phyloP scores from a whole-genome alignment of 2,113 vertebrate genomes.

The Rallus limicola region DNA sequence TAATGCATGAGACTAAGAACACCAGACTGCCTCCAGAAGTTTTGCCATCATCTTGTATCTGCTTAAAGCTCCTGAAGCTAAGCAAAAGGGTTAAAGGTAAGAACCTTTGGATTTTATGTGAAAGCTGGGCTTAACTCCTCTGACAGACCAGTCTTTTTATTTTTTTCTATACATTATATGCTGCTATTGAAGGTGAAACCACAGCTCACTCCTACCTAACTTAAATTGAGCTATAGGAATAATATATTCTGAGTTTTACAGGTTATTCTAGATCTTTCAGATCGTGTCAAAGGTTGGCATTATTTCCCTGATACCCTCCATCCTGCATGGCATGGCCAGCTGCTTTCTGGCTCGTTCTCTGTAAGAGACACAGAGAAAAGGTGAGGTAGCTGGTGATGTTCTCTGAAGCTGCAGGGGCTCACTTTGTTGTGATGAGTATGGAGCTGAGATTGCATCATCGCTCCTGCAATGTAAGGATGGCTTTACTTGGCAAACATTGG shows the following conservation, averaged over 20 bases:
- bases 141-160: neutral
- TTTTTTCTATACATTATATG: neutral
- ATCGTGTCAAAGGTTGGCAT: neutral
- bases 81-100: neutral
- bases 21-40: neutral
- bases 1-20: neutral
- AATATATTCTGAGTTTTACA: neutral
- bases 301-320: neutral
- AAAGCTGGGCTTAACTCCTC: neutral
- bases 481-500: neutral
- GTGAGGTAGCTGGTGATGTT: neutral
- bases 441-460: neutral
- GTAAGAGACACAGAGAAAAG: neutral
- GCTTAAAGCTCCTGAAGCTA: constrained; percentile 9
- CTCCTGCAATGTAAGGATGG: neutral
- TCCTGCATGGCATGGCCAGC: rapidly evolving
- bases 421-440: neutral
- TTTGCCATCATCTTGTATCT: neutral
- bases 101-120: neutral
- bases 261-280: neutral
- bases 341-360: neutral
- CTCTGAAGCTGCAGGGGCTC: neutral
- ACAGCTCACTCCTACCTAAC: neutral
- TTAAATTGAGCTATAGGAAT: neutral
- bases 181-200: constrained; percentile 51